Percentiles rank a stretch among this genome's conserved stretches.
These are phyloP conservation scores for Numida meleagris DNA, from an alignment of 2,113 vertebrate species.

Conservation along the genomic window DNA sequence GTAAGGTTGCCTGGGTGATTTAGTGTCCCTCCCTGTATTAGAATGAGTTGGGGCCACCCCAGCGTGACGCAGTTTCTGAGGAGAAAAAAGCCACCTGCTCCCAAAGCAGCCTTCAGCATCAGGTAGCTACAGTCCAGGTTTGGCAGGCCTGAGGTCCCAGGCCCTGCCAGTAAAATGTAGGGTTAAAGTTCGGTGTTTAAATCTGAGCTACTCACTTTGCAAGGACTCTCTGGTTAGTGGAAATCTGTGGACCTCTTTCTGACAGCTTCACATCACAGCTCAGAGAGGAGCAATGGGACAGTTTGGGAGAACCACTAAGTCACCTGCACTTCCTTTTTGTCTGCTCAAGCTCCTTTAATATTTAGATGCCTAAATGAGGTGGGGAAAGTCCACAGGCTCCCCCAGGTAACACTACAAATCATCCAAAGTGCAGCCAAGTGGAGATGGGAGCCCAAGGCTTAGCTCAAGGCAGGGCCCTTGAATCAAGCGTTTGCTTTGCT, in stretches of 20 bases:
- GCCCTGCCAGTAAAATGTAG: not conserved
- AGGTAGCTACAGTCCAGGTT: not conserved
- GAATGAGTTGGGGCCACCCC: not conserved
- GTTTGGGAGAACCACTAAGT: not conserved
- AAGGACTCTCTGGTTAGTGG: not conserved
- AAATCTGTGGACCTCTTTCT: not conserved
- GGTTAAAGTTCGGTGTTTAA: not conserved
- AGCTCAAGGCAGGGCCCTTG: not conserved
- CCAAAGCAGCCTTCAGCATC: not conserved
- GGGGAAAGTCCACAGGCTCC: not conserved
- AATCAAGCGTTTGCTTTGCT: not conserved
- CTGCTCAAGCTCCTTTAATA: not conserved
- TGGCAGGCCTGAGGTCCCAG: not conserved
- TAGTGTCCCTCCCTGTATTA: not conserved
- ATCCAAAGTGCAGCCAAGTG: not conserved
- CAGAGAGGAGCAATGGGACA: not conserved
- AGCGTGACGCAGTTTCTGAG: not conserved
- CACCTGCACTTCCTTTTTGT: not conserved
- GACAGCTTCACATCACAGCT: not conserved
- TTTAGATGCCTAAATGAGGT: not conserved
- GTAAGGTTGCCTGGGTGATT: rapidly evolving
- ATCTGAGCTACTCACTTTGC: not conserved
- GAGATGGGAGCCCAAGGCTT: not conserved
- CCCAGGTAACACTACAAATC: not conserved
- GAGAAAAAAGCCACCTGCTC: not conserved